Evolutionary conservation across 2,888 invertebrate species (phyloP).

Genomic region (Germaria angustata): DNA sequence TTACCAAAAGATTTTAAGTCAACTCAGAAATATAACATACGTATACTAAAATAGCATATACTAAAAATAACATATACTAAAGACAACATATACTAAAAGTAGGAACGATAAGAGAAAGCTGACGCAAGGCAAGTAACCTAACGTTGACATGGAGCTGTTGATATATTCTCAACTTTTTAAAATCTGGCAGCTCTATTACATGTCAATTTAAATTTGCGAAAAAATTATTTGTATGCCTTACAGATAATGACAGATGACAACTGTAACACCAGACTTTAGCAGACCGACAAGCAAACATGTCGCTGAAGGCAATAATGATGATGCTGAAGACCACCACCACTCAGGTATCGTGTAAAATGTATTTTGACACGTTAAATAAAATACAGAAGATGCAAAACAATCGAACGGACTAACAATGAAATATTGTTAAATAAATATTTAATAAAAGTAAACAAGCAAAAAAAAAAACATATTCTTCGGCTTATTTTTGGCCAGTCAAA

Average conservation of each 20-base stretch:
- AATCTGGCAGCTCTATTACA: neutral
- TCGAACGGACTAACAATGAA: slow-evolving; percentile 13
- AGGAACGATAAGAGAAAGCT: no score
- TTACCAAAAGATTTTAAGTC: no score
- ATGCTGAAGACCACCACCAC: slow-evolving; percentile 5
- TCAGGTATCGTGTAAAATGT: slow-evolving; percentile 24
- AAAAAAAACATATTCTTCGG: neutral
- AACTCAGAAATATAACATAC: no score
- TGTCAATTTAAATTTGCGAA: slow-evolving; percentile 43
- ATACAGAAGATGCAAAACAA: neutral
- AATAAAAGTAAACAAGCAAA: slow-evolving; percentile 28
- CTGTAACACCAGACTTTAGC: slow-evolving; percentile 47
- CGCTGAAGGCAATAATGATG: slow-evolving; percentile 9
- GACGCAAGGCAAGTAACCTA: no score
- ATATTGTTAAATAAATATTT: slow-evolving; percentile 47
- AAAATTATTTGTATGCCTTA: slow-evolving; percentile 26
- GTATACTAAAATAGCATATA: no score
- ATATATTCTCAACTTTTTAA: no score
- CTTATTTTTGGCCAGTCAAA: neutral
- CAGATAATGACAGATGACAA: slow-evolving; percentile 56
- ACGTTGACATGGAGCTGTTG: no score
- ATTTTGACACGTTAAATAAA: neutral
- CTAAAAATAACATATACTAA: no score
- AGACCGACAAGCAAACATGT: slow-evolving; percentile 32
- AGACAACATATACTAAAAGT: no score